Base-by-base conservation (phyloP, 2,113 vertebrate species). In the Rhinolophus sinicus region DNA sequence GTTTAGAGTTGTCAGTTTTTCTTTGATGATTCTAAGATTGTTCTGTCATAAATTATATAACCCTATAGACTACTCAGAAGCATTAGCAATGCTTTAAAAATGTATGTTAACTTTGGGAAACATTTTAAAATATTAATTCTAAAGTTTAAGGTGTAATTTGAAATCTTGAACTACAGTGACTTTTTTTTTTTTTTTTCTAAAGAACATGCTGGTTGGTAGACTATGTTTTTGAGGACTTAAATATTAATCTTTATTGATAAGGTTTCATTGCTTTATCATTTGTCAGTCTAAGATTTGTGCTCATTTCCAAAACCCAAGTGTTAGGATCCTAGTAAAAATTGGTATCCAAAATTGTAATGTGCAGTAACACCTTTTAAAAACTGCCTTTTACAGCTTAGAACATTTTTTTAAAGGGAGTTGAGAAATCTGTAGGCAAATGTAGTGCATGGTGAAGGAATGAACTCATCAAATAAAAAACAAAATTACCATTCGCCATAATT, bases 1-100 rank as follows among this genome's bases (percentile, higher is more conserved):
- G 78, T 91, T 7, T 94, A 56, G 87, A 80, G 56, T 94, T 96
- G 88, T 90, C 93, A 89, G 65, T 58, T 97, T 96, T 96, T 90
- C 60, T n/a, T 94, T 85, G 54, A 81, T 65, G 86, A 85, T 96
- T 70, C 56, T 93, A 80, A 8, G 1, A 60, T 97, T 86, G 40
- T 94, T 81, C 93, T 81, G 82, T 86, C 76, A 83, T 93, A 87
- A 95, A 83, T 94, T 84, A 67, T 84, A 62, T 75, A 73, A 91
- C 14, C 77, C 70, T 76, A 56, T 16, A 33, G 78, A 81, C 67
- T 87, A 88, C 38, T 62, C 24, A 54, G 33, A 92, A 87, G 33
- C n/a, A 40, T 93, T 94, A 73, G 12, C 1, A 50, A 35, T 85
- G 81, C 44, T 92, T 92, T 50, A 16, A 64, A 95, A 84, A 77